Base-by-base conservation (phyloP, 1,140 invertebrate species). In the Cepaea nemoralis region DNA sequence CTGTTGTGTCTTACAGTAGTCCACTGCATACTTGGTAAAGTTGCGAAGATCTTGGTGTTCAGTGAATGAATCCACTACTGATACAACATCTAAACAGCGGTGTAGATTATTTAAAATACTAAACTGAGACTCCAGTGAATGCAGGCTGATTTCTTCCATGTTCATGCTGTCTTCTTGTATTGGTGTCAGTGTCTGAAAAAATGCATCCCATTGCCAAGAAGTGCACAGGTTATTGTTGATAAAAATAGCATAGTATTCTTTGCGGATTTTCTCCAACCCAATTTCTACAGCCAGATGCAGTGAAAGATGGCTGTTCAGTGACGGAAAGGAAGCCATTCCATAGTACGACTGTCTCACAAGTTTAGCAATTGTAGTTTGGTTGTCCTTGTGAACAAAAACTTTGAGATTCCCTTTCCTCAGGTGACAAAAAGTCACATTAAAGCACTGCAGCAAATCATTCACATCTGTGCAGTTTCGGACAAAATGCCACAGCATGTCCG, bases 291-390 rank as follows among this genome's bases (percentile, higher is more conserved):
- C 77, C 45, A 79, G 35, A 12, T 22, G n/a, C n/a, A 79, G 24
- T 12, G 63, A 37, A 10, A 79, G 35, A 35, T 22, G 39, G n/a
- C 66, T 63, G n/a, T 59, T 42, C 12, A 79, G 63, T 12, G 63
- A 48, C 27, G 77, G 77, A 35, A 79, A 79, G 37, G 40, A 67
- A 19, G 66, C 66, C 22, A 79, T 67, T 39, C 63, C 77, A 45
- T 16, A 45, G 63, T 69, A 48, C 2, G 63, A 79, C 42, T 79
- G 77, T 27, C 77, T 35, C 35, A 79, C 77, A 33, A 79, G 77
- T 69, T 69, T 67, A 19, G 77, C 77, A 24, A 79, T 40, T 8
- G 66, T 67, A 14, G 77, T 79, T 8, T 79, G 59, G 35, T 79
- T 79, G n/a, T 35, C 35, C 24, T 42, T 40, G 22, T 69, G 59